Percentiles rank a stretch among this genome's conserved stretches.
Conservation (phyloP, 2,113 vertebrate genomes). For the Aptenodytes patagonicus region DNA sequence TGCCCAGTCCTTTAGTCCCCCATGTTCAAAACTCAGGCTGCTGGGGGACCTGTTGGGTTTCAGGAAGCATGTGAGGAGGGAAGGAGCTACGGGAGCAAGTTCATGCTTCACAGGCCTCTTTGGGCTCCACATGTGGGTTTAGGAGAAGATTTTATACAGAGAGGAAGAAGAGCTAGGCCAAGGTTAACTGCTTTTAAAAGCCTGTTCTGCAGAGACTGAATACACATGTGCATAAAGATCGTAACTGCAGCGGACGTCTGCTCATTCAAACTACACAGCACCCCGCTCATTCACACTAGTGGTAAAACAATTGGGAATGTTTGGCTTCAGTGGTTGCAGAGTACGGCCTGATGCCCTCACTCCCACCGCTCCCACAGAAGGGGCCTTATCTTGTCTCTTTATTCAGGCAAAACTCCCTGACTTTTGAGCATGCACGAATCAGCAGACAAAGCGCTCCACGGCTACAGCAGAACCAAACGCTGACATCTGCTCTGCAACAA, state of each 20-base stretch:
- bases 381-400: background rate
- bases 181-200: background rate
- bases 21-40: background rate
- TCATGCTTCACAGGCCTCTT: background rate
- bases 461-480: rapidly evolving
- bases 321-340: background rate
- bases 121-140: background rate
- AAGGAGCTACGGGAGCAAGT: background rate
- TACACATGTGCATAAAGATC: background rate
- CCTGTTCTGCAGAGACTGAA: background rate
- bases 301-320: background rate
- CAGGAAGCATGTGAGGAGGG: background rate
- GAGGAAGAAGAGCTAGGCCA: background rate
- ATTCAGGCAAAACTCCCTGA: background rate
- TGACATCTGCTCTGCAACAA: background rate
- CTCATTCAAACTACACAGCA: background rate
- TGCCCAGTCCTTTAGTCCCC: background rate
- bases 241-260: rapidly evolving
- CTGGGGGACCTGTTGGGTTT: background rate
- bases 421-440: rapidly evolving
- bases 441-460: background rate
- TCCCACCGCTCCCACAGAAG: background rate
- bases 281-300: background rate
- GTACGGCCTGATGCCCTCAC: rapidly evolving
- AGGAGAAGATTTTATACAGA: background rate